These are phyloP conservation scores for Meliscaeva auricollis DNA, from an alignment of 2,888 invertebrate genomes.

Conservation along the genomic window DNA sequence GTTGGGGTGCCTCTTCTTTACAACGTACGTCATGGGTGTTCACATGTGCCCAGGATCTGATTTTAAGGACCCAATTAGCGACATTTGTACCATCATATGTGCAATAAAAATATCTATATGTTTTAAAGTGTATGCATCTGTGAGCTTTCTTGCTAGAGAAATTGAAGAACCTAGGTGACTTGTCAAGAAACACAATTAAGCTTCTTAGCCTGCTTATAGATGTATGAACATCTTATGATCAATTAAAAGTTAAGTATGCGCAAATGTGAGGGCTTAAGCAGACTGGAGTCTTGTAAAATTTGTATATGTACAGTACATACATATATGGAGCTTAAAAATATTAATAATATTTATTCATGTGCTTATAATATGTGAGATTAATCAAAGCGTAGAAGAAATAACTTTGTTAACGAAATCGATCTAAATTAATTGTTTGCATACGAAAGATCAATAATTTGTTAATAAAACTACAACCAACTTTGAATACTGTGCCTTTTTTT, in stretches of 20 bases:
- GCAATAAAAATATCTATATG: constrained; percentile 50
- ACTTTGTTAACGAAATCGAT: too few relatives aligned
- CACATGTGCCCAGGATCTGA: constrained; percentile 72
- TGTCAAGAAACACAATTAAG: constrained; percentile 69
- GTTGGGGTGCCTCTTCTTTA: constrained; percentile 69
- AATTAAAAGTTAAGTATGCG: constrained; percentile 72
- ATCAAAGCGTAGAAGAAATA: too few relatives aligned
- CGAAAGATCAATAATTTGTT: too few relatives aligned
- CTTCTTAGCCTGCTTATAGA: constrained; percentile 71
- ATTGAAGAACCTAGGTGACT: constrained; percentile 55
- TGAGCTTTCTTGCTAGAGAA: constrained; percentile 42
- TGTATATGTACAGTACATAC: background rate
- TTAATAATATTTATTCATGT: too few relatives aligned
- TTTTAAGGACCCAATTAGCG: constrained; percentile 78
- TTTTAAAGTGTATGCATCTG: constrained; percentile 29
- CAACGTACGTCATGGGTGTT: constrained; percentile 61
- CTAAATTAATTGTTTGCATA: too few relatives aligned
- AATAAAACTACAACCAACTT: too few relatives aligned
- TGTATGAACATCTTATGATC: constrained; percentile 68
- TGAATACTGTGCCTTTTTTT: too few relatives aligned
- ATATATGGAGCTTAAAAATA: too few relatives aligned
- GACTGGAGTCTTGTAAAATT: constrained; percentile 23
- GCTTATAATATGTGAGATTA: too few relatives aligned
- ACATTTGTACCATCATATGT: constrained; percentile 75
- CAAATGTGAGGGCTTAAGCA: constrained; percentile 43